Conservation (phyloP, 2,113 vertebrate species). For the Donacobius atricapilla region DNA sequence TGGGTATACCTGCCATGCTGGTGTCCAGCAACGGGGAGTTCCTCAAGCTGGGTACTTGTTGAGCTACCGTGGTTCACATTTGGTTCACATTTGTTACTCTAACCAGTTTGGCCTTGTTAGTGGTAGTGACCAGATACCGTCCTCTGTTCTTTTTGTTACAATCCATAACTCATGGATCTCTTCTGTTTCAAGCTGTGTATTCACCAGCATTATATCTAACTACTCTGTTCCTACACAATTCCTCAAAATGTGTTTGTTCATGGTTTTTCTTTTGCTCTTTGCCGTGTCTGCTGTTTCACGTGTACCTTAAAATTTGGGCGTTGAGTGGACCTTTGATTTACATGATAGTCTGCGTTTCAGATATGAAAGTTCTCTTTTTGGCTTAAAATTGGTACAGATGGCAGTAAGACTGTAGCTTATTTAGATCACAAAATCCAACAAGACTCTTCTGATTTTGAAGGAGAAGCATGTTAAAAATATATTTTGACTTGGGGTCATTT, state of each 20-base stretch:
- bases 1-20: neutral
- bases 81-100: neutral
- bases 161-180: neutral
- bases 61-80: neutral
- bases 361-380: neutral
- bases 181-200: neutral
- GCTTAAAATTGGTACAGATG: conserved; percentile 37
- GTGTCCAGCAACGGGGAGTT: neutral
- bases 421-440: conserved; percentile 3
- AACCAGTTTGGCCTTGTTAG: neutral
- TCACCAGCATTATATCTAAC: neutral
- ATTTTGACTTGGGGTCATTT: neutral
- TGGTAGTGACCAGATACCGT: neutral
- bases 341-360: neutral
- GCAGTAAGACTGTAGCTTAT: conserved; percentile 11
- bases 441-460: conserved; percentile 5
- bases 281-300: neutral
- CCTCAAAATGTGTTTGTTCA: neutral
- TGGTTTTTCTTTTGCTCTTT: neutral
- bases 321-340: conserved; percentile 22
- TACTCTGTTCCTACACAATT: neutral
- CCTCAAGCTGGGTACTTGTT: neutral
- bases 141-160: neutral
- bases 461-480: neutral
- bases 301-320: neutral